Evolutionary conservation across 2,113 vertebrate genomes (phyloP).

Genomic region (Mandrillus leucophaeus): DNA sequence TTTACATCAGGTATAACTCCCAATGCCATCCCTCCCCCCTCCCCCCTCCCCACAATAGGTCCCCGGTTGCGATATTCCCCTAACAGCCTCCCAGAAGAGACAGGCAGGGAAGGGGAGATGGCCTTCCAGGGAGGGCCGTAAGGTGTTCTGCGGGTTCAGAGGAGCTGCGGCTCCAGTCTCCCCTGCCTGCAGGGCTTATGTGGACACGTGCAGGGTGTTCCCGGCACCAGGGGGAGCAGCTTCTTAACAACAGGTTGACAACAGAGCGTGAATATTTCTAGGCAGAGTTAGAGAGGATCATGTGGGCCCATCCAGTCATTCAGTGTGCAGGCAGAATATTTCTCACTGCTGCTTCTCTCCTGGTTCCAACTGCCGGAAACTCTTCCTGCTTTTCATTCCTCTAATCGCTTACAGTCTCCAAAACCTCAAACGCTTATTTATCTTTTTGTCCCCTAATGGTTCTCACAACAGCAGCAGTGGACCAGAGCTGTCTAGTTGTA

Average conservation of each 20-base stretch:
- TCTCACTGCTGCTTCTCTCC: background rate
- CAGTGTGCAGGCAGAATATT: background rate
- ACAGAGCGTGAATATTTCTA: background rate
- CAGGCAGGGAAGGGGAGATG: background rate
- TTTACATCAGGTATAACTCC: no score
- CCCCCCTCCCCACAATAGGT: no score
- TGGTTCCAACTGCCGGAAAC: background rate
- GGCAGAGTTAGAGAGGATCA: background rate
- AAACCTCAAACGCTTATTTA: background rate
- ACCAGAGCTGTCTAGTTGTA: background rate
- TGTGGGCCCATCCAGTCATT: background rate
- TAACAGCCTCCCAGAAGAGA: background rate
- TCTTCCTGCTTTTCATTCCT: background rate
- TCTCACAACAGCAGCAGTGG: background rate
- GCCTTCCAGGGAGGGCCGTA: rapidly evolving
- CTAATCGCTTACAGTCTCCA: background rate
- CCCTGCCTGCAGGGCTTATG: rapidly evolving
- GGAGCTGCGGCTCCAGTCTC: background rate
- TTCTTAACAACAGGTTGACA: background rate
- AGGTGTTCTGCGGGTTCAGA: background rate
- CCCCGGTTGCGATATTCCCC: no score
- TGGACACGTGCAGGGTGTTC: background rate
- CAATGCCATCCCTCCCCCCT: no score
- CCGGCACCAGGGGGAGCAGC: background rate
- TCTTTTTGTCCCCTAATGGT: background rate